phyloP scores from a whole-genome alignment of 2,113 vertebrate genomes.

The Cryptomyrus ogoouensis region DNA sequence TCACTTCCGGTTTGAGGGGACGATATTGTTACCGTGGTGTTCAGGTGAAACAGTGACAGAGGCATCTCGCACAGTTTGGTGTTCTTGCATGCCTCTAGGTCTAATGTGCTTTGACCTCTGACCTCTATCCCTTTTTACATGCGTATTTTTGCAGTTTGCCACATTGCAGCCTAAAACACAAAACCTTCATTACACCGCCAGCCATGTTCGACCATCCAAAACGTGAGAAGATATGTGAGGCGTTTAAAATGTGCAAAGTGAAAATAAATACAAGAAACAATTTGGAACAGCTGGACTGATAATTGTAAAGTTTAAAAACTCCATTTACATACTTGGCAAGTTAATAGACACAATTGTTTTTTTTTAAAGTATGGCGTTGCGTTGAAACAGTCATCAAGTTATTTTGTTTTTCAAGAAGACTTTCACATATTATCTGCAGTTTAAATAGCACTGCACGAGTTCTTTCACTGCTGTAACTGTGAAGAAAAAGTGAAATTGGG shows the following conservation, averaged over 20 bases:
- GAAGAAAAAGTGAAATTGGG: background rate
- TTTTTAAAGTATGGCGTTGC: background rate
- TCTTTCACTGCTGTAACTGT: background rate
- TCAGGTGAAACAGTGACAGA: background rate
- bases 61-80: background rate
- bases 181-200: background rate
- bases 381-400: background rate
- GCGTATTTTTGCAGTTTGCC: background rate
- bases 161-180: background rate
- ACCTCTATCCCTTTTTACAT: background rate
- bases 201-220: background rate
- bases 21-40: background rate
- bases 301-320: background rate
- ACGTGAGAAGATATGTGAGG: background rate
- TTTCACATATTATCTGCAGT: background rate
- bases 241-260: background rate
- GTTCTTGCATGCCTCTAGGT: background rate
- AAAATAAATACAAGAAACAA: background rate
- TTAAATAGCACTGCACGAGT: background rate
- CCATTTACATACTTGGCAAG: background rate
- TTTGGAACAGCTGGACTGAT: background rate
- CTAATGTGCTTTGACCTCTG: background rate
- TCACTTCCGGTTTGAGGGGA: background rate
- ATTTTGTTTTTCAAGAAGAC: background rate
- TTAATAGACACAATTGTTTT: background rate